Conservation (phyloP, 2,797 vertebrate genomes). For the Clarias laeviceps region DNA sequence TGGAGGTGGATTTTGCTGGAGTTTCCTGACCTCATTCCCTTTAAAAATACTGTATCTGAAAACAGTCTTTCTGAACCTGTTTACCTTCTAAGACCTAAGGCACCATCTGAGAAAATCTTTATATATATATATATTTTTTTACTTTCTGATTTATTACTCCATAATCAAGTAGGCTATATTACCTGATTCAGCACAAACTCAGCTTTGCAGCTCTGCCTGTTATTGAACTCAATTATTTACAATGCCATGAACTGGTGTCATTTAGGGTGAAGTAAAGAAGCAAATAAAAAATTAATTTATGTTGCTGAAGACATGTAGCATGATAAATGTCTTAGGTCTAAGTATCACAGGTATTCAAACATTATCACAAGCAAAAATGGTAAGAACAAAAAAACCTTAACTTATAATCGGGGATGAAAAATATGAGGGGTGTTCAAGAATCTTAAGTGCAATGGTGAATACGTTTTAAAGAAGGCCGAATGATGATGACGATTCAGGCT, state of each 20-base stretch:
- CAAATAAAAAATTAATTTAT: background rate
- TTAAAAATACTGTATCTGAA: background rate
- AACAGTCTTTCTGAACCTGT: background rate
- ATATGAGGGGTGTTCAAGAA: too few species aligned
- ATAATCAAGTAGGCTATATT: background rate
- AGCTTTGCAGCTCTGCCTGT: background rate
- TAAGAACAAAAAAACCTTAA: too few species aligned
- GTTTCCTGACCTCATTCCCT: background rate
- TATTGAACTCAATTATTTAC: slow-evolving; percentile 19
- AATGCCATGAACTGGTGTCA: background rate
- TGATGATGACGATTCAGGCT: too few species aligned
- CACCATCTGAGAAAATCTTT: background rate
- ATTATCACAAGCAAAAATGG: background rate
- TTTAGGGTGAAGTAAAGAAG: background rate
- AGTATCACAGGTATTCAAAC: background rate
- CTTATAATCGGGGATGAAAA: too few species aligned
- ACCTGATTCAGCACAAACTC: slow-evolving; percentile 12
- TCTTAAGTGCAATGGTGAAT: too few species aligned
- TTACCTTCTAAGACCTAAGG: background rate
- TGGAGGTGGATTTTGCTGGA: background rate
- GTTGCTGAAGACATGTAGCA: background rate
- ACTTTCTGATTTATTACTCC: background rate
- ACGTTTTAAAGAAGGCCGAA: too few species aligned
- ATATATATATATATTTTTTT: background rate
- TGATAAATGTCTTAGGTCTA: background rate